These are phyloP conservation scores for Choloepus didactylus DNA, from an alignment of 2,797 vertebrate species.

Conservation along the genomic window DNA sequence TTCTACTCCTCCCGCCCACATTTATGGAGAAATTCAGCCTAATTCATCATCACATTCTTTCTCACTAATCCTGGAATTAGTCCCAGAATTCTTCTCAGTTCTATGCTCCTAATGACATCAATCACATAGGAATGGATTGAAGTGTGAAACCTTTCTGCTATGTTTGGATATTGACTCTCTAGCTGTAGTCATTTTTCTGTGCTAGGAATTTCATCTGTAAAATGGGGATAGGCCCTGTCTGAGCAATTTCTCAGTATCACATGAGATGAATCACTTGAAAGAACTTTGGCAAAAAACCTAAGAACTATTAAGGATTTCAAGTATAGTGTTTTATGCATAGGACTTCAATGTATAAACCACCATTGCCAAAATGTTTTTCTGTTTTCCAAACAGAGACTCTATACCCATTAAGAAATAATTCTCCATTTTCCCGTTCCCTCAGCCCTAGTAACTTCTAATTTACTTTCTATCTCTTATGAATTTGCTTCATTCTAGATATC, in stretches of 20 bases:
- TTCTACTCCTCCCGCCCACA: not conserved
- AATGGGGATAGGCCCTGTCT: not conserved
- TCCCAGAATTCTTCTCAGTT: not conserved
- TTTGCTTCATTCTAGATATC: no score
- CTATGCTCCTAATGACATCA: not conserved
- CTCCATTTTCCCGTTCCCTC: no score
- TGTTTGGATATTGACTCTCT: not conserved
- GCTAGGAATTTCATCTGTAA: not conserved
- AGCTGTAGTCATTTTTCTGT: not conserved
- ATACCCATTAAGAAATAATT: no score
- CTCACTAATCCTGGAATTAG: not conserved
- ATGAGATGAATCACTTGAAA: constrained; percentile 8
- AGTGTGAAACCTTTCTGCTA: not conserved
- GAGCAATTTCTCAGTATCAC: not conserved
- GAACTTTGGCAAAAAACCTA: not conserved
- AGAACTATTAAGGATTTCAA: not conserved
- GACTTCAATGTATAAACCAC: not conserved
- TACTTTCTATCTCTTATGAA: no score
- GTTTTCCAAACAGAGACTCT: no score
- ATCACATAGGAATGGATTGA: not conserved
- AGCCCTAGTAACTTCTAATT: no score
- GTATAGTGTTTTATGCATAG: not conserved
- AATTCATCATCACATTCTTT: not conserved
- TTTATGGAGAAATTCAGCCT: not conserved
- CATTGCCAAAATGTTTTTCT: no score